These are phyloP conservation scores for Drosophila teissieri DNA, from an alignment of 1,140 invertebrate genomes.

Conservation along the genomic window DNA sequence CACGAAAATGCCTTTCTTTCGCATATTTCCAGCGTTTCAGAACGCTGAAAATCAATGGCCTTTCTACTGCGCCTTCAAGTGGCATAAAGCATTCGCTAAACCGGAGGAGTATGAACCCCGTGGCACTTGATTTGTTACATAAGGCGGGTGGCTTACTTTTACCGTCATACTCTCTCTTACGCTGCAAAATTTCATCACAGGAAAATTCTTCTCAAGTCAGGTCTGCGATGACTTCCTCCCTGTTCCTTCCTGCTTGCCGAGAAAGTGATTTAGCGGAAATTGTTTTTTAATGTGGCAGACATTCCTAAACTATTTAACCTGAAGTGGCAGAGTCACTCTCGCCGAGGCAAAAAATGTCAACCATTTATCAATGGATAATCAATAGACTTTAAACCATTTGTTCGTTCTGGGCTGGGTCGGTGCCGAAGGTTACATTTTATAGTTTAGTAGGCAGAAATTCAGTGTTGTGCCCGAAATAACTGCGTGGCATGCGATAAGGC, in stretches of 20 bases:
- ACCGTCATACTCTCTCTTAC: conserved; percentile 59
- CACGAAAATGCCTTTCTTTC: conserved; percentile 1
- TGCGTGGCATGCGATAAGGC: conserved; percentile 75
- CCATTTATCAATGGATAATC: conserved; percentile 82
- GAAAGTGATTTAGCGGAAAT: conserved; percentile 77
- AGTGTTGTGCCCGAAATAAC: conserved; percentile 42
- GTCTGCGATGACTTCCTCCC: conserved; percentile 15
- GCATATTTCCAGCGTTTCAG: background rate
- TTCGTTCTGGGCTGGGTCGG: background rate
- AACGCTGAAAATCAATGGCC: conserved; percentile 30
- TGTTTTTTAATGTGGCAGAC: conserved; percentile 79
- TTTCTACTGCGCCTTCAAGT: background rate
- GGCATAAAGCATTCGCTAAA: conserved; percentile 42
- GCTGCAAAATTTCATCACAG: conserved; percentile 37
- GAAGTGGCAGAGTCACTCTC: conserved; percentile 17
- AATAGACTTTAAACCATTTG: conserved; percentile 64
- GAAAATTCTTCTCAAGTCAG: conserved; percentile 35
- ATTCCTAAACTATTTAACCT: conserved; percentile 79
- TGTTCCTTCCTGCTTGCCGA: conserved; percentile 6
- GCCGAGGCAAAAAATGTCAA: conserved; percentile 52
- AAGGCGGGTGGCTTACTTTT: conserved; percentile 59
- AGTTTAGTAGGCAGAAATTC: conserved; percentile 35
- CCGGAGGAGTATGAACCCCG: conserved; percentile 37
- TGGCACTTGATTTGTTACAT: conserved; percentile 62
- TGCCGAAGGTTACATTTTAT: conserved; percentile 53